Percentiles rank a stretch among this genome's conserved stretches.
phyloP scores from a whole-genome alignment of 2,113 vertebrate genomes.

The Talpa occidentalis region DNA sequence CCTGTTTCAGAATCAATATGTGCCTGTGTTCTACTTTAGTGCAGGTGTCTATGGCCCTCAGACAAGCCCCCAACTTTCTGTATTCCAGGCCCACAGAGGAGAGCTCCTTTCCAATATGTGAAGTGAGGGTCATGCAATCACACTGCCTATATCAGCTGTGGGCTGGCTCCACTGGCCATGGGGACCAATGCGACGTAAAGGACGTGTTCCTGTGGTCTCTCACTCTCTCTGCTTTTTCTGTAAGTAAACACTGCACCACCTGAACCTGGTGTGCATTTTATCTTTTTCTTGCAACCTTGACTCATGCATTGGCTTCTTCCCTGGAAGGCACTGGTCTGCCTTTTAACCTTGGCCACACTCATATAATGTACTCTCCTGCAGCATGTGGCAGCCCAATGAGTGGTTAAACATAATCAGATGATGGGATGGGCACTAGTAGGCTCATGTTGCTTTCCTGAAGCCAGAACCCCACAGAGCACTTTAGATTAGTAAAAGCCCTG shows the following conservation, averaged over 20 bases:
- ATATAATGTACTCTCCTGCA: too few species aligned
- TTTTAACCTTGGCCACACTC: neutral
- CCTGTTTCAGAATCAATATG: neutral
- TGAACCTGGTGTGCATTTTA: too few species aligned
- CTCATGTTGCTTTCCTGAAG: neutral
- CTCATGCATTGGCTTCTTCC: neutral
- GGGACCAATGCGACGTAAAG: accelerated
- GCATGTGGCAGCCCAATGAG: neutral
- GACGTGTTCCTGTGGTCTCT: too few species aligned
- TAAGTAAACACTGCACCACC: neutral
- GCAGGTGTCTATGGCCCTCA: neutral
- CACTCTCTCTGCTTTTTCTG: neutral
- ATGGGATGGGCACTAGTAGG: neutral
- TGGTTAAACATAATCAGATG: neutral
- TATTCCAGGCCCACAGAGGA: neutral
- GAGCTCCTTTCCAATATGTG: neutral
- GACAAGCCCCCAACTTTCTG: neutral
- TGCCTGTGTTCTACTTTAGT: neutral
- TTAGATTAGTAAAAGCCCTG: neutral
- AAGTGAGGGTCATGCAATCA: neutral
- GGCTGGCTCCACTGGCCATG: neutral
- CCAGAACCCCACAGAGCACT: neutral
- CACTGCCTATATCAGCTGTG: neutral
- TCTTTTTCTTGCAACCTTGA: too few species aligned
- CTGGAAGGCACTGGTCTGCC: neutral